phyloP scores from a whole-genome alignment of 2,113 vertebrate species.

The Burhinus bistriatus region DNA sequence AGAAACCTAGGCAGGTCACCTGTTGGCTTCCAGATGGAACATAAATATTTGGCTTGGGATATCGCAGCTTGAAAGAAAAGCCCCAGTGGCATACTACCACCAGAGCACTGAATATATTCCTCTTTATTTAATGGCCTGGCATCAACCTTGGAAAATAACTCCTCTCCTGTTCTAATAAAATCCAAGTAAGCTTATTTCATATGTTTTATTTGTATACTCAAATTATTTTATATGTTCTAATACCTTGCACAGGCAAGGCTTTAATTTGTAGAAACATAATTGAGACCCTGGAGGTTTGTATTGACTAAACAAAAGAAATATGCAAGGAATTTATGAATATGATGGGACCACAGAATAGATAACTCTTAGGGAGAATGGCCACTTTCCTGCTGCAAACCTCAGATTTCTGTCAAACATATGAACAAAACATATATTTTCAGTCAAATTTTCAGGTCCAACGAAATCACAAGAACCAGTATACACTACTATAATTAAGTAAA shows the following conservation, averaged over 20 bases:
- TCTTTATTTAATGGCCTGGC: neutral
- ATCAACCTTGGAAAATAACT: neutral
- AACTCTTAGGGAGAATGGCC: neutral
- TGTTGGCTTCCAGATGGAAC: neutral
- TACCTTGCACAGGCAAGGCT: neutral
- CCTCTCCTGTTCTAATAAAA: neutral
- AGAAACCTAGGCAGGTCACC: neutral
- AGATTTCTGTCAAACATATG: neutral
- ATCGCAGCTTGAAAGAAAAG: neutral
- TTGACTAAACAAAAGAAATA: neutral
- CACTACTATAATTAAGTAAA: neutral
- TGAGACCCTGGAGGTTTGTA: neutral
- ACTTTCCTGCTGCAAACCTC: neutral
- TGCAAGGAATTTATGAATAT: neutral
- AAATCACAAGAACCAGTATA: neutral
- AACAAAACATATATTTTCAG: neutral
- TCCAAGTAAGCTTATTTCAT: neutral
- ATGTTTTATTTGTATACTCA: neutral
- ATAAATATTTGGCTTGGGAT: neutral
- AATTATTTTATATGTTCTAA: neutral
- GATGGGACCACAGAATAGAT: neutral
- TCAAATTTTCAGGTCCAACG: neutral
- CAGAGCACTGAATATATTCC: neutral
- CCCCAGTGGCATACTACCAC: neutral
- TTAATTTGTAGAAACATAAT: neutral